Percentiles rank a stretch among this genome's conserved stretches.
phyloP scores from a whole-genome alignment of 2,888 invertebrate genomes.

The Dasypogon diadema region DNA sequence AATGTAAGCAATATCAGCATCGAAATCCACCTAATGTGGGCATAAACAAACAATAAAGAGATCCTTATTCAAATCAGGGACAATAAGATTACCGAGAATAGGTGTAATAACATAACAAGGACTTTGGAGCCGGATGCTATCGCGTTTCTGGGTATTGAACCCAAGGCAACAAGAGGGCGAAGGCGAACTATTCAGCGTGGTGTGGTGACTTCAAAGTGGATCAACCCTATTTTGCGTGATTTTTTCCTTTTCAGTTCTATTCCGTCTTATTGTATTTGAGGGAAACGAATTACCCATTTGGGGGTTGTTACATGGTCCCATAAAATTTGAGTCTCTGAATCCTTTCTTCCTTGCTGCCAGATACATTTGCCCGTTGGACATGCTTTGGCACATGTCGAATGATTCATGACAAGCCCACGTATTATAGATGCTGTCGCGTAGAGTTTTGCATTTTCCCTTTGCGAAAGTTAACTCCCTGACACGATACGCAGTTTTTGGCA shows the following conservation, averaged over 20 bases:
- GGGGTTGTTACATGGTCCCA: slow-evolving; percentile 65
- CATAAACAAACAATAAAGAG: slow-evolving; percentile 61
- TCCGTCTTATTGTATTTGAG: slow-evolving; percentile 61
- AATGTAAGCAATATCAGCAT: slow-evolving; percentile 42
- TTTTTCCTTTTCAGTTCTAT: slow-evolving; percentile 22
- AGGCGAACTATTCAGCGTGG: slow-evolving; percentile 38
- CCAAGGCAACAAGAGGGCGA: slow-evolving; percentile 24
- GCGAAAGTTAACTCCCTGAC: not conserved
- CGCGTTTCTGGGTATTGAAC: slow-evolving; percentile 52
- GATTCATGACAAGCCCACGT: slow-evolving; percentile 27
- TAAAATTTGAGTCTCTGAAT: slow-evolving; percentile 48
- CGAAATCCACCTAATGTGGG: slow-evolving; percentile 57
- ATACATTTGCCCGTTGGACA: slow-evolving; percentile 22
- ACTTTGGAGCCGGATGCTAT: slow-evolving; percentile 45
- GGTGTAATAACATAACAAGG: slow-evolving; percentile 59
- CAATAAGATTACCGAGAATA: slow-evolving; percentile 60
- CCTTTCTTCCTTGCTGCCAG: slow-evolving; percentile 28
- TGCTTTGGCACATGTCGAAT: slow-evolving; percentile 48
- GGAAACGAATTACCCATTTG: slow-evolving; percentile 69
- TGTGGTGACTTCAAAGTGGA: slow-evolving; percentile 55
- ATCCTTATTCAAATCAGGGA: slow-evolving; percentile 60
- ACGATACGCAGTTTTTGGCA: slow-evolving; percentile 6
- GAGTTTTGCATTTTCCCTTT: slow-evolving; percentile 5
- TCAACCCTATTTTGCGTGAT: slow-evolving; percentile 62
- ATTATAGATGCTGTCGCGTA: slow-evolving; percentile 22